Percentiles rank a stretch among this genome's conserved stretches.
These are phyloP conservation scores for Capra hircus DNA, from an alignment of 2,113 vertebrate species.

Conservation along the genomic window DNA sequence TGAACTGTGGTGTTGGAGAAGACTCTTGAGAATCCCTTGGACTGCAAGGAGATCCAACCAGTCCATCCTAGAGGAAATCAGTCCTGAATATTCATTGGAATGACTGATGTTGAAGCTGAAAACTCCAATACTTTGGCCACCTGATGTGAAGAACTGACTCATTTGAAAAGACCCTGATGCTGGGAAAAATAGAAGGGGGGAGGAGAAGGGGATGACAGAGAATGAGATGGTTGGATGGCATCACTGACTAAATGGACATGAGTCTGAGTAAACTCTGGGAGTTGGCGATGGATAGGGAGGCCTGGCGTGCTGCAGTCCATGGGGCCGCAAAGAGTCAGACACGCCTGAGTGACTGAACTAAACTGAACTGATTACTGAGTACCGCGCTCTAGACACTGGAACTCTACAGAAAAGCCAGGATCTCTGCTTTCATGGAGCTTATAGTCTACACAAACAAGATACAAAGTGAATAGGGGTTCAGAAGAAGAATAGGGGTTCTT, in stretches of 20 bases:
- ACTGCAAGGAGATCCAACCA: background rate
- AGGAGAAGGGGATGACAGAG: background rate
- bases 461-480: background rate
- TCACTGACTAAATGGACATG: background rate
- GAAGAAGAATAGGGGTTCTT: background rate
- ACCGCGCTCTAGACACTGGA: background rate
- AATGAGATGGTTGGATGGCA: background rate
- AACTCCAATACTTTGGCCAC: background rate
- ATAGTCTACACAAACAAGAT: background rate
- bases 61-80: background rate
- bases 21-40: background rate
- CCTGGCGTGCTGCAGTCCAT: background rate
- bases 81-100: background rate
- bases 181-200: background rate
- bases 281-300: background rate
- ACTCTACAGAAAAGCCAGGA: background rate
- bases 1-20: background rate
- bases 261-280: background rate
- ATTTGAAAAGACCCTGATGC: background rate
- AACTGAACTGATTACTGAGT: background rate
- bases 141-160: background rate
- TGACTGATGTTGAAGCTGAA: background rate
- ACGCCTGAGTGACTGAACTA: background rate
- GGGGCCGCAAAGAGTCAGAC: background rate
- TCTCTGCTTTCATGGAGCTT: background rate